phyloP scores from a whole-genome alignment of 2,888 invertebrate genomes.

The Branchinecta sandiegonensis region DNA sequence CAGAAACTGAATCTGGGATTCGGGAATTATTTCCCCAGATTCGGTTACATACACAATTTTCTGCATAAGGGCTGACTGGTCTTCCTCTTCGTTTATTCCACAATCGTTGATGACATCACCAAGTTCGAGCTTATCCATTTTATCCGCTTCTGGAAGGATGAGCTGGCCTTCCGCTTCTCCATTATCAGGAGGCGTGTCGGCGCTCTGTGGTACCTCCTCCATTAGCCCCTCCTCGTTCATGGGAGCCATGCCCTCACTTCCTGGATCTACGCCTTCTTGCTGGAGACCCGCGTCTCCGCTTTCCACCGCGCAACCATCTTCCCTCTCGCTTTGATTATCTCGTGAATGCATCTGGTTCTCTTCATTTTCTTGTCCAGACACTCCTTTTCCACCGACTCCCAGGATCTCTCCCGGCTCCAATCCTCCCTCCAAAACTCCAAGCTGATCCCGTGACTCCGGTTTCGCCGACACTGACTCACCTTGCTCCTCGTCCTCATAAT shows the following conservation, averaged over 20 bases:
- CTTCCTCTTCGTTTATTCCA: neutral
- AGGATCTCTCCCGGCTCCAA: too few species aligned
- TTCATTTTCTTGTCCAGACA: too few species aligned
- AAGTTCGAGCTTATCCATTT: conserved; percentile 6
- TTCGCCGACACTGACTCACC: neutral
- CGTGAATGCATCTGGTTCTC: too few species aligned
- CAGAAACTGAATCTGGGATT: neutral
- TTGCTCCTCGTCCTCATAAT: neutral
- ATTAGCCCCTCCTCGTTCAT: too few species aligned
- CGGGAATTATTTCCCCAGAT: conserved; percentile 8
- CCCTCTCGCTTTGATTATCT: too few species aligned
- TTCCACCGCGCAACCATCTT: too few species aligned
- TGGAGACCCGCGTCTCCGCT: too few species aligned
- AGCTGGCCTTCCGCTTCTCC: neutral
- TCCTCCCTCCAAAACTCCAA: too few species aligned
- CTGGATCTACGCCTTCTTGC: neutral
- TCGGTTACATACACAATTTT: neutral
- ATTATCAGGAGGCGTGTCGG: too few species aligned
- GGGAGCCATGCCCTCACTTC: too few species aligned
- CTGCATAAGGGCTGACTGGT: neutral
- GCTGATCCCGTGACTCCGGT: neutral
- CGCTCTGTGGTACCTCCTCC: too few species aligned
- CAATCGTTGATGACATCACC: neutral
- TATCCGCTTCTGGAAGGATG: neutral
- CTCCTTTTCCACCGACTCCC: too few species aligned